phyloP scores from a whole-genome alignment of 2,888 invertebrate genomes.

The Drosophila eohydei region DNA sequence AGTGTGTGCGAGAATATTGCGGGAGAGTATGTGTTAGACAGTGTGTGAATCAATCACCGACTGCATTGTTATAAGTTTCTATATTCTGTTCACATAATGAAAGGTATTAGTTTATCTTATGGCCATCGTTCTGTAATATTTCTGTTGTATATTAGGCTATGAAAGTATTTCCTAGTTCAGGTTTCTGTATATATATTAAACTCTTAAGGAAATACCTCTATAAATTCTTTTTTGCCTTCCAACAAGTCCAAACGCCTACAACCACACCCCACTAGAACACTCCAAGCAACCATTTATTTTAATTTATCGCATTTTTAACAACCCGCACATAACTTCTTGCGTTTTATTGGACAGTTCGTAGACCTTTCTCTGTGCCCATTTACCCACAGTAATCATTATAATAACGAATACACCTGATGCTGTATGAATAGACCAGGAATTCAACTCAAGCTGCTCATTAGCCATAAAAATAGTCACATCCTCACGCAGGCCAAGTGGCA shows the following conservation, averaged over 20 bases:
- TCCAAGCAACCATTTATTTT: slow-evolving; percentile 43
- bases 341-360: slow-evolving; percentile 58
- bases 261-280: not conserved
- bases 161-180: not conserved
- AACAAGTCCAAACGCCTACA: not conserved
- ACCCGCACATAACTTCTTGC: slow-evolving; percentile 39
- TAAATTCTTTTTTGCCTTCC: not conserved
- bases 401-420: slow-evolving; percentile 57
- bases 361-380: slow-evolving; percentile 12
- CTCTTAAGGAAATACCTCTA: not conserved
- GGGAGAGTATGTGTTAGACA: no score
- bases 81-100: not conserved
- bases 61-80: no score
- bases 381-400: slow-evolving; percentile 23
- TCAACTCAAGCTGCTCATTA: slow-evolving; percentile 69
- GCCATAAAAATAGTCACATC: slow-evolving; percentile 77
- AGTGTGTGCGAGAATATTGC: no score
- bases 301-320: slow-evolving; percentile 54
- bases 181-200: not conserved
- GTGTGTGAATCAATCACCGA: no score
- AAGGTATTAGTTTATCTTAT: not conserved
- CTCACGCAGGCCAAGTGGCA: slow-evolving; percentile 66
- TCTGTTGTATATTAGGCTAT: not conserved
- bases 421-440: slow-evolving; percentile 40
- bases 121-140: not conserved